Conservation (phyloP, 2,797 vertebrate genomes). For the Poecilia wingei region DNA sequence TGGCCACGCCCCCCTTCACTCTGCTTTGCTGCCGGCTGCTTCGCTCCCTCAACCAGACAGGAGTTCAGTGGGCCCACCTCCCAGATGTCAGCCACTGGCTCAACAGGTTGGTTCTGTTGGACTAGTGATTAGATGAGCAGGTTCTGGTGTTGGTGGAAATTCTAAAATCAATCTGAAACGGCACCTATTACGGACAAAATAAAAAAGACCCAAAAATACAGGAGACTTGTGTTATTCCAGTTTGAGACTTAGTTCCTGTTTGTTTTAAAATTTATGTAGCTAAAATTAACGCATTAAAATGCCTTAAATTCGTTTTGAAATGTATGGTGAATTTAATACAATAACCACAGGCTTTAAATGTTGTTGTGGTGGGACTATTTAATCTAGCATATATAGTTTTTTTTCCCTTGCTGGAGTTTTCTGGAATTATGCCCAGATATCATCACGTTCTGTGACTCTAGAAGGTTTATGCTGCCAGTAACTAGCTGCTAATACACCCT, state of each 20-base stretch:
- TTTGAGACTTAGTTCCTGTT: neutral
- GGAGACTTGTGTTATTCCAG: neutral
- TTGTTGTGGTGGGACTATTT: too few species aligned
- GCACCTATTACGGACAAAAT: neutral
- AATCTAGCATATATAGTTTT: too few species aligned
- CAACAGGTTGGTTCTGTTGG: constrained; percentile 83
- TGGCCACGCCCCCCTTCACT: constrained; percentile 87
- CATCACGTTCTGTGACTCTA: too few species aligned
- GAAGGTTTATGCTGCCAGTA: too few species aligned
- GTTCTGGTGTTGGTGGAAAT: neutral
- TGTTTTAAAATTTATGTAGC: too few species aligned
- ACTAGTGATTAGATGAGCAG: neutral
- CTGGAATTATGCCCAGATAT: too few species aligned
- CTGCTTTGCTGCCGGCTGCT: constrained; percentile 90
- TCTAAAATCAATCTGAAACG: neutral
- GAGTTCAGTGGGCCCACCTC: constrained; percentile 93
- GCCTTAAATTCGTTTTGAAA: too few species aligned
- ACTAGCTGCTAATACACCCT: too few species aligned
- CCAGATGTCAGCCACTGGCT: constrained; percentile 94
- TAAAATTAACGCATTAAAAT: too few species aligned
- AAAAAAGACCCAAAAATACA: neutral
- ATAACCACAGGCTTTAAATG: too few species aligned
- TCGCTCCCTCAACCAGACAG: constrained; percentile 94
- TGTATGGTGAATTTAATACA: too few species aligned
- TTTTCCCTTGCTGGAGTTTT: too few species aligned